phyloP scores from a whole-genome alignment of 2,888 invertebrate genomes.

The Agrotis segetum region DNA sequence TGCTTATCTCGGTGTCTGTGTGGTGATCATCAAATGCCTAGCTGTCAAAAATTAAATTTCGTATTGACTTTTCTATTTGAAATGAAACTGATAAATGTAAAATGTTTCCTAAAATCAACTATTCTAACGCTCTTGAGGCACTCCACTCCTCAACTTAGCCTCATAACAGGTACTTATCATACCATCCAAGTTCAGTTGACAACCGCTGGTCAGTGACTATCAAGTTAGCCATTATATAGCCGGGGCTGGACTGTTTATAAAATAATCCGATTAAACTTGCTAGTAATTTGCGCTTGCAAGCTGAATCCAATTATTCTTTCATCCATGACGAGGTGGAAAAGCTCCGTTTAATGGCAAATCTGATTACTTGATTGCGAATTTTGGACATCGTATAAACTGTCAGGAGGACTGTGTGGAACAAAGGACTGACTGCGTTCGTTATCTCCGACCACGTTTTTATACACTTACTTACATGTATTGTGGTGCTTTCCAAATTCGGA shows the following conservation, averaged over 20 bases:
- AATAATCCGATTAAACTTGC: constrained; percentile 32
- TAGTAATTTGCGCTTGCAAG: constrained; percentile 56
- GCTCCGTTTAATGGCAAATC: constrained; percentile 66
- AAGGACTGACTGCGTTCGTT: constrained; percentile 33
- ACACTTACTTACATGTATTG: background rate
- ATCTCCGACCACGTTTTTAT: background rate
- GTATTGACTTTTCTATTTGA: no score
- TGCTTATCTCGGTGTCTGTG: no score
- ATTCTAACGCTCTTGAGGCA: no score
- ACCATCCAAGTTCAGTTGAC: no score
- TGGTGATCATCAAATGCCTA: no score
- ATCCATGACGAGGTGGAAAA: constrained; percentile 55
- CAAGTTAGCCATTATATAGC: constrained; percentile 1
- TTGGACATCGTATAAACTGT: constrained; percentile 52
- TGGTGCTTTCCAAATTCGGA: background rate
- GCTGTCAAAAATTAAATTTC: no score
- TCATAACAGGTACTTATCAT: no score
- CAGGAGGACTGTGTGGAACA: constrained; percentile 17
- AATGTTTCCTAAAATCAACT: no score
- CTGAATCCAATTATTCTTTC: constrained; percentile 68
- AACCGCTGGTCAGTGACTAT: no score
- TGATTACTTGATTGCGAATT: constrained; percentile 80
- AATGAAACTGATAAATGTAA: no score
- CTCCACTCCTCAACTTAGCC: no score
- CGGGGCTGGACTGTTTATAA: constrained; percentile 32